Percentiles rank a stretch among this genome's conserved stretches.
These are phyloP conservation scores for Ceriagrion tenellum DNA, from an alignment of 2,888 invertebrate species.

Conservation along the genomic window DNA sequence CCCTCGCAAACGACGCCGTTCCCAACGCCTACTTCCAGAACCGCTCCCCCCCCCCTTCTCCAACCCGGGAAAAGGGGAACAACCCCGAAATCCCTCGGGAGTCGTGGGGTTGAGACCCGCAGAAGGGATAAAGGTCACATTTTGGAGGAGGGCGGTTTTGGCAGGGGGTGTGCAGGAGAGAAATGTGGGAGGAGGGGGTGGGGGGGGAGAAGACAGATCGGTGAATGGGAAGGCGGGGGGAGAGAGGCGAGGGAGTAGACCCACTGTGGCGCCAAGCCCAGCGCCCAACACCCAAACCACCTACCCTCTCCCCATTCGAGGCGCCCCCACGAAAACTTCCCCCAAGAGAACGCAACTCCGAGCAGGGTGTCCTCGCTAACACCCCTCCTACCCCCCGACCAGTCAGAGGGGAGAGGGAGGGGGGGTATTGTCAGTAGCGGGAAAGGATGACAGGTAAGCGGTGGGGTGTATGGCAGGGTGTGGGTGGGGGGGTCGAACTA, in stretches of 20 bases:
- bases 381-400: too few species aligned
- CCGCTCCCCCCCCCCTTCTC: background rate
- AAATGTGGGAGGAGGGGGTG: too few species aligned
- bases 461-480: too few species aligned
- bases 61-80: background rate
- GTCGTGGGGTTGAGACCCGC: background rate
- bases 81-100: slow-evolving; percentile 7
- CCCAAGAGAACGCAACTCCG: background rate
- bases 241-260: too few species aligned
- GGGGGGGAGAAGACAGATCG: background rate
- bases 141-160: background rate
- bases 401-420: background rate
- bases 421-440: background rate
- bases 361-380: background rate
- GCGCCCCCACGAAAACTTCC: background rate
- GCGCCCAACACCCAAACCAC: too few species aligned
- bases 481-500: too few species aligned
- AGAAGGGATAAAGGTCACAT: slow-evolving; percentile 57
- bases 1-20: background rate
- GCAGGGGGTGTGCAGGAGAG: background rate
- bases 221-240: too few species aligned
- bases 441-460: slow-evolving; percentile 12
- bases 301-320: background rate
- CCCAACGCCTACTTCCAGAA: too few species aligned
- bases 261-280: background rate